Evolutionary conservation across 2,113 vertebrate genomes (phyloP).

Genomic region (Agapornis roseicollis): DNA sequence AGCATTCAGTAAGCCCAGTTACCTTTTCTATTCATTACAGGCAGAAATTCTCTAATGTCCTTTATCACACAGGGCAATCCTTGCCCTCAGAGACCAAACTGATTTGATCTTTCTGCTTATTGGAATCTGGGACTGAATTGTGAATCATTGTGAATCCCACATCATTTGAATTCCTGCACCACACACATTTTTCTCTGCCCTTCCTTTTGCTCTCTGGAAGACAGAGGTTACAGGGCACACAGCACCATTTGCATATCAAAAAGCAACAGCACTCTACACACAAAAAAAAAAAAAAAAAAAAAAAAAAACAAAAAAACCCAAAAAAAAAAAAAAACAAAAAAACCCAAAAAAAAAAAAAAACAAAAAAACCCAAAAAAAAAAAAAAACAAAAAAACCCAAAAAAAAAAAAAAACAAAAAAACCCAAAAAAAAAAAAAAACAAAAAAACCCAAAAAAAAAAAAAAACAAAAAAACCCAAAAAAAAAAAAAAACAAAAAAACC

Average conservation of each 20-base stretch:
- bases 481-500: too few species aligned
- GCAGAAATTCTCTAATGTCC: not conserved
- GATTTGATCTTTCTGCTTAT: not conserved
- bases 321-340: too few species aligned
- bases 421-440: too few species aligned
- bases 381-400: too few species aligned
- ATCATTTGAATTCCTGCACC: slow-evolving; percentile 2
- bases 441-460: too few species aligned
- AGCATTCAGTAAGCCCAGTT: slow-evolving; percentile 18
- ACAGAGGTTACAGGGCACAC: not conserved
- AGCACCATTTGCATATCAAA: slow-evolving; percentile 25
- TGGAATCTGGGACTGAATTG: not conserved
- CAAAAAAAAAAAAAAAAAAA: too few species aligned
- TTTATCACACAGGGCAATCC: not conserved
- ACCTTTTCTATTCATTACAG: not conserved
- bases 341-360: too few species aligned
- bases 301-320: too few species aligned
- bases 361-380: too few species aligned
- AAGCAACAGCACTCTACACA: not conserved
- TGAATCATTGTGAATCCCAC: too few species aligned
- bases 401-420: too few species aligned
- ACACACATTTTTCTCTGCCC: not conserved
- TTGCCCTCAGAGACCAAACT: not conserved
- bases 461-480: too few species aligned
- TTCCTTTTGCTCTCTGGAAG: slow-evolving; percentile 32